Evolutionary conservation across 2,888 invertebrate species (phyloP).

Genomic region (Campopleginae sp.): DNA sequence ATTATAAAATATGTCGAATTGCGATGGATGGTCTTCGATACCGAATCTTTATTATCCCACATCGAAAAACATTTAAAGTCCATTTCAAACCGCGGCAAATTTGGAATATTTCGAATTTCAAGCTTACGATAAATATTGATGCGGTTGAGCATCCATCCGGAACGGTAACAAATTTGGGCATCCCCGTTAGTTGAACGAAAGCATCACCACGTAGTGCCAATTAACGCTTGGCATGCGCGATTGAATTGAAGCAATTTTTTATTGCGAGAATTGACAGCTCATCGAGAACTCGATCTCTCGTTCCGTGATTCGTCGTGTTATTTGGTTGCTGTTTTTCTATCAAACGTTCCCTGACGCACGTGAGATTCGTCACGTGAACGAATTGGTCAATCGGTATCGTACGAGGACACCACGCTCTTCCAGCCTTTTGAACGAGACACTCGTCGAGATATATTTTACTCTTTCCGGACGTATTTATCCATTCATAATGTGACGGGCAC

Average conservation of each 20-base stretch:
- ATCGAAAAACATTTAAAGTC: not conserved
- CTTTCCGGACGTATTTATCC: no score
- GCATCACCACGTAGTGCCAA: conserved; percentile 47
- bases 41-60: not conserved
- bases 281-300: conserved; percentile 50
- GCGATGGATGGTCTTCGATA: not conserved
- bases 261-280: conserved; percentile 46
- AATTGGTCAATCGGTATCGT: conserved; percentile 54
- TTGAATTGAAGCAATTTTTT: conserved; percentile 63
- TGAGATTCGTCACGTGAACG: conserved; percentile 46
- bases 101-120: not conserved
- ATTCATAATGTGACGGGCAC: not conserved
- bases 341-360: conserved; percentile 51
- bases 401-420: conserved; percentile 32
- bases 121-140: not conserved
- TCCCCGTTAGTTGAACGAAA: conserved; percentile 39
- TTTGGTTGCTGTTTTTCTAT: conserved; percentile 41
- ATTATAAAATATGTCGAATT: not conserved
- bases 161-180: conserved; percentile 11
- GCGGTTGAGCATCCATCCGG: not conserved
- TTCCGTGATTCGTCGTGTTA: conserved; percentile 16
- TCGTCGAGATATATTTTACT: not conserved
- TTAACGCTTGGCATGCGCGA: conserved; percentile 45
- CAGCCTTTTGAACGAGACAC: conserved; percentile 8
- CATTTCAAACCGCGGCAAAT: not conserved